These are phyloP conservation scores for Acanthornis magna DNA, from an alignment of 2,797 vertebrate genomes.

Conservation along the genomic window DNA sequence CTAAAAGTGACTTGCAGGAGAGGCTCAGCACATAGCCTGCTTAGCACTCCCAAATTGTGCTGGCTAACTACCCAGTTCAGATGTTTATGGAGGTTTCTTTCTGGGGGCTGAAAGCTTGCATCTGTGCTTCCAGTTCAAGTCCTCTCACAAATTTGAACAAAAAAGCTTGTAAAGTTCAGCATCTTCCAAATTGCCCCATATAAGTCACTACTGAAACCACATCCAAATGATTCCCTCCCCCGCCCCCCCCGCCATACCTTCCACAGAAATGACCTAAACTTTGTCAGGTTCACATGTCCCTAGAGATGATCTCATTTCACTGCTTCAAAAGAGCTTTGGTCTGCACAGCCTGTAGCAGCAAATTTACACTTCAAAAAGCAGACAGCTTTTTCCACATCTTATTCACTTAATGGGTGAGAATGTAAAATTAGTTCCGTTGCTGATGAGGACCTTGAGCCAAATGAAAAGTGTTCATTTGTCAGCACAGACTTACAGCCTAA, in stretches of 20 bases:
- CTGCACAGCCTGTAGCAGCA: constrained; percentile 83
- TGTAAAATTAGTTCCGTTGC: constrained; percentile 86
- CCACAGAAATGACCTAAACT: constrained; percentile 80
- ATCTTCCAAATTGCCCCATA: constrained; percentile 53
- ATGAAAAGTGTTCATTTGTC: constrained; percentile 88
- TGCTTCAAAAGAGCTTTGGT: constrained; percentile 85
- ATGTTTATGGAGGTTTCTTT: constrained; percentile 36
- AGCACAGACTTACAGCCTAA: constrained; percentile 83
- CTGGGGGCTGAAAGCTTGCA: constrained; percentile 9
- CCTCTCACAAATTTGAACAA: constrained; percentile 30
- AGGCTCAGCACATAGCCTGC: neutral
- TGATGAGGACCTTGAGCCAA: constrained; percentile 86
- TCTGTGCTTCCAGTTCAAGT: constrained; percentile 33
- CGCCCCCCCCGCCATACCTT: constrained; percentile 32
- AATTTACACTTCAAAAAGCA: constrained; percentile 87
- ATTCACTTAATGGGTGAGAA: constrained; percentile 86
- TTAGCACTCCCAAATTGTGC: neutral
- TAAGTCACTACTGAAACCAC: constrained; percentile 43
- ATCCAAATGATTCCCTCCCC: constrained; percentile 10
- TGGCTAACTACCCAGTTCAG: neutral
- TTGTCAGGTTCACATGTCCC: constrained; percentile 81
- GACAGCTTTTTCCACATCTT: constrained; percentile 84
- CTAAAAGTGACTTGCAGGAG: neutral
- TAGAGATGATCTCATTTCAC: constrained; percentile 83
- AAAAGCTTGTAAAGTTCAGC: constrained; percentile 41